Conservation (phyloP, 2,113 vertebrate genomes). For the Pelecanus crispus region DNA sequence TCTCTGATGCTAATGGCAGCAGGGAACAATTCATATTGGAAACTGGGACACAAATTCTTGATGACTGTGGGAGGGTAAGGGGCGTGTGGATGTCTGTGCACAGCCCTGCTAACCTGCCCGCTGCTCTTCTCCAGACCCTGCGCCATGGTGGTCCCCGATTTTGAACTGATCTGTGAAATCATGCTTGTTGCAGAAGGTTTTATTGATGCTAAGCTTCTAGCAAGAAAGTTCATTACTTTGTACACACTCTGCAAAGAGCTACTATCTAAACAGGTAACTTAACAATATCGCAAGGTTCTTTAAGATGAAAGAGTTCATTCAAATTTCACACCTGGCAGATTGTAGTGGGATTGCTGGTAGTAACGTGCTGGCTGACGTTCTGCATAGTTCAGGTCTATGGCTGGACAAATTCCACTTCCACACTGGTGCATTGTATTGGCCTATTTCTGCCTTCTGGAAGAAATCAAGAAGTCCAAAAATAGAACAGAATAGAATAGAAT, state of each 20-base stretch:
- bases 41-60: not conserved
- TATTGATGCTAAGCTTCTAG: slow-evolving; percentile 71
- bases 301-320: not conserved
- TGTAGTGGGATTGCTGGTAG: not conserved
- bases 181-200: slow-evolving; percentile 81
- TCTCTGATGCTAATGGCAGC: not conserved
- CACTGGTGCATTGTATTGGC: not conserved
- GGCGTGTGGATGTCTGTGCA: accelerated
- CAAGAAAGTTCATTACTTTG: slow-evolving; percentile 76
- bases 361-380: accelerated
- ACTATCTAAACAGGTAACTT: slow-evolving; percentile 74
- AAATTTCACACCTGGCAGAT: not conserved
- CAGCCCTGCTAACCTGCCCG: not conserved
- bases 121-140: slow-evolving; percentile 65
- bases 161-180: slow-evolving; percentile 78
- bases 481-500: not conserved
- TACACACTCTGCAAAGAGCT: slow-evolving; percentile 76
- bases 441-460: not conserved
- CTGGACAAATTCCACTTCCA: not conserved
- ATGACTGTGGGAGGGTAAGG: not conserved
- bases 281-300: not conserved
- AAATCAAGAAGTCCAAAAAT: not conserved
- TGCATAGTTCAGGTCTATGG: not conserved
- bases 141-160: slow-evolving; percentile 77
- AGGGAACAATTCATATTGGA: not conserved